Evolutionary conservation across 2,888 invertebrate genomes (phyloP).

Genomic region (Melinopterus prodromus): DNA sequence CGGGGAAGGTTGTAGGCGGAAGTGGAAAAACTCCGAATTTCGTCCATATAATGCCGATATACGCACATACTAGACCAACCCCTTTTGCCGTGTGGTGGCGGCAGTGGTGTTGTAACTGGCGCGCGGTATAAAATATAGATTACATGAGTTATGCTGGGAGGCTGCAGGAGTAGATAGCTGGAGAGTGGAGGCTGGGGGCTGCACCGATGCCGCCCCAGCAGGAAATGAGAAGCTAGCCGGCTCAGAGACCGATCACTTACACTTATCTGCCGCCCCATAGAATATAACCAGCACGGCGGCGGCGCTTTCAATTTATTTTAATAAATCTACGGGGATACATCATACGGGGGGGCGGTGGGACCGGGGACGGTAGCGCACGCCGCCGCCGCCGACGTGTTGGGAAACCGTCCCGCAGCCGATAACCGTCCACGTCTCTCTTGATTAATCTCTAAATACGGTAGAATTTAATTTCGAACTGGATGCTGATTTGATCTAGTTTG

Average conservation of each 20-base stretch:
- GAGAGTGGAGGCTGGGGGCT: conserved; percentile 37
- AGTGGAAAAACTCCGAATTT: not conserved
- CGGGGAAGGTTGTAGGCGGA: not conserved
- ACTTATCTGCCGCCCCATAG: conserved; percentile 49
- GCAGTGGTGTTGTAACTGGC: not conserved
- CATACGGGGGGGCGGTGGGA: conserved; percentile 40
- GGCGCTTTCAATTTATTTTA: conserved; percentile 62
- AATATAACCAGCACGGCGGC: conserved; percentile 41
- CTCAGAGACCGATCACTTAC: conserved; percentile 53
- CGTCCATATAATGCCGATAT: not conserved
- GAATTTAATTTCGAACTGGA: too few species aligned
- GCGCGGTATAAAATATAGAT: conserved; percentile 37
- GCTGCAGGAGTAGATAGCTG: conserved; percentile 45
- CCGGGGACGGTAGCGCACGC: conserved; percentile 41
- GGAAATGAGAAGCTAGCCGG: conserved; percentile 51
- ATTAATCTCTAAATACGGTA: not conserved
- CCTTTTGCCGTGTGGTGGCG: not conserved
- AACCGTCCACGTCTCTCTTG: not conserved
- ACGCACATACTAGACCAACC: not conserved
- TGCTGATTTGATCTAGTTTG: too few species aligned
- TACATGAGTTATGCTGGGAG: conserved; percentile 45
- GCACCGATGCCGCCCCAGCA: conserved; percentile 42
- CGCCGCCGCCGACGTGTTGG: not conserved
- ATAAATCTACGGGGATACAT: conserved; percentile 61
- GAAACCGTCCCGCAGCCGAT: not conserved